Base-by-base conservation (phyloP, 1,140 invertebrate genomes). In the Andricus grossulariae region DNA sequence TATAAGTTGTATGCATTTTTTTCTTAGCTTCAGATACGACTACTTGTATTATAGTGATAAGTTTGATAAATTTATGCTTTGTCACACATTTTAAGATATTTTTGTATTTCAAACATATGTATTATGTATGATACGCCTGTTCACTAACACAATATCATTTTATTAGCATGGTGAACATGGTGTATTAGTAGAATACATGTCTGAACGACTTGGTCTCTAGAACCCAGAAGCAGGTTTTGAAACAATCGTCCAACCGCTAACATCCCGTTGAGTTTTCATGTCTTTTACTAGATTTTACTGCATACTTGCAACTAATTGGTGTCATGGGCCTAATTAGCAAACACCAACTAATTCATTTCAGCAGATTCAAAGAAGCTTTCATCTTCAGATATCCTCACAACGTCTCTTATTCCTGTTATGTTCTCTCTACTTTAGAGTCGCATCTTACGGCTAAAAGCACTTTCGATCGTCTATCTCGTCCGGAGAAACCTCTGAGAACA, bases 181-280 rank as follows among this genome's bases (percentile, higher is more conserved):
- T 32, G 60, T 45, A 45, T 45, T 12, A 39, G 32, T 15, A 16
- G 25, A n/a, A 8, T 66, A 66, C 39, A 15, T 15, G 8, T 66
- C 25, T 11, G 2, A 45, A 10, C 39, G 10, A 45, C 60, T 45
- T 66, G 60, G 32, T 66, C 39, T 66, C 25, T 66, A n/a, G 39
- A 66, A 83, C 80, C 76, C 83, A 72, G 60, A 70, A 79, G 55
- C 72, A 49, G 49, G 75, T 81, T 82, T 84, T 55, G 75, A 86
- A 80, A 87, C 80, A 82, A 87, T 87, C 54, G 25, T n/a, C 57
- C 10, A 72, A 45, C 25, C 16, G 77, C 10, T 45, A 45, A 45
- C 39, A 45, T 45, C 39, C 85, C 83, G 86, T 85, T 86, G 82
- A 71, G 25, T 81, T 83, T 79, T 85, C 80, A 76, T 82, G 74